A percentile compares a stretch with the other conserved stretches of the same genome.
Evolutionary conservation across 1,140 invertebrate genomes (phyloP).

Genomic region (Hyles euphorbiae): DNA sequence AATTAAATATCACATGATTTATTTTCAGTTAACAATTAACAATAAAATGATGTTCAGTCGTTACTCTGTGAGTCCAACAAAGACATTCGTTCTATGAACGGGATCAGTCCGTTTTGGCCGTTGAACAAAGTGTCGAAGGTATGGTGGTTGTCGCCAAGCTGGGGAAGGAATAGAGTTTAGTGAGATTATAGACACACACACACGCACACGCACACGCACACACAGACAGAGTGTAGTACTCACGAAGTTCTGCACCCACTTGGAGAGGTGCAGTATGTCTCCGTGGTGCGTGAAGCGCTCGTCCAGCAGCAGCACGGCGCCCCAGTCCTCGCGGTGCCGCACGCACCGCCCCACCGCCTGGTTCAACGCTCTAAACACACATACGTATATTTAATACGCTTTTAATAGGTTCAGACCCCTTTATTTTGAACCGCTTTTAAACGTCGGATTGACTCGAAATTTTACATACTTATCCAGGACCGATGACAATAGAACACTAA

Average conservation of each 20-base stretch:
- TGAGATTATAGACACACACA: neutral
- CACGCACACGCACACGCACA: neutral
- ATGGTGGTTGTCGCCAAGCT: neutral
- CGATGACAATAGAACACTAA: too few relatives aligned
- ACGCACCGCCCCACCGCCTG: constrained; percentile 69
- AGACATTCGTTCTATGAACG: neutral
- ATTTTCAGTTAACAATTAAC: too few relatives aligned
- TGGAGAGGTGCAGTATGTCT: constrained; percentile 50
- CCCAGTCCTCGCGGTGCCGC: constrained; percentile 65
- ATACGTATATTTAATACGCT: neutral
- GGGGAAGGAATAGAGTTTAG: neutral
- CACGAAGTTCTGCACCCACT: constrained; percentile 56
- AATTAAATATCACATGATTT: too few relatives aligned
- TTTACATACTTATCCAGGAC: too few relatives aligned
- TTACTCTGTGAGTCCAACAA: too few relatives aligned
- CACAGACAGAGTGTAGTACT: constrained; percentile 24
- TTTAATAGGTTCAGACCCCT: neutral
- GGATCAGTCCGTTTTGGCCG: neutral
- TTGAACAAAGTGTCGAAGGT: neutral
- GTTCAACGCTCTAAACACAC: constrained; percentile 55
- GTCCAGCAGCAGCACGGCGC: constrained; percentile 64
- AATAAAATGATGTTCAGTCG: too few relatives aligned
- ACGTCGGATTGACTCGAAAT: too few relatives aligned
- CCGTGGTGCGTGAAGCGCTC: constrained; percentile 33
- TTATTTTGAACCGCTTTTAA: neutral